Base-by-base conservation (phyloP, 2,888 invertebrate species). In the Pyrrhosoma nymphula region DNA sequence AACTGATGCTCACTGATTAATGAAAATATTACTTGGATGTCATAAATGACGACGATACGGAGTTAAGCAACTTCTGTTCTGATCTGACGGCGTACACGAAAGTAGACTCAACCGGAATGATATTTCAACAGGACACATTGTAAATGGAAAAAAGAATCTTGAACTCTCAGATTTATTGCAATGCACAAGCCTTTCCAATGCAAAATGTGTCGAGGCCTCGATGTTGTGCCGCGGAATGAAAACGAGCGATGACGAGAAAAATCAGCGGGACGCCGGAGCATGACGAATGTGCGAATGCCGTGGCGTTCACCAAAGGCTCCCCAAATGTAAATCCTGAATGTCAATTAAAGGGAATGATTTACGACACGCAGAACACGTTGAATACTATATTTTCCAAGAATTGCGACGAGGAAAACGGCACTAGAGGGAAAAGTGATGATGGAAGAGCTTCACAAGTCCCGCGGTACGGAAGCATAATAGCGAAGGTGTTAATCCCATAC, bases 401-500 rank as follows among this genome's bases (percentile, higher is more conserved):
- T n/a, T n/a, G 69, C 23, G 69, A n/a, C 3, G n/a, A 20, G 26
- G 20, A 18, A 69, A 69, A 69, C n/a, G 8, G 69, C 69, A n/a
- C 26, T 20, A 69, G 69, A 26, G n/a, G 69, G 26, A 20, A 20
- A 60, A 60, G 20, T 47, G 47, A 47, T 47, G 47, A 47, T 47
- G 47, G 47, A 47, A 4, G 47, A 47, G 47, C 47, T 47, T 2
- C 47, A 47, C 47, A 47, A 47, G 20, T 20, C 60, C 20, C 60
- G 12, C 26, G 10, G 69, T 69, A 69, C 23, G 69, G 69, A 82
- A 82, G 69, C 47, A 47, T 26, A 93, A 93, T 69, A 93, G n/a
- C 35, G 93, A 20, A 69, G 69, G 93, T 26, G 30, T 93, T n/a
- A 93, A 93, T n/a, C n/a, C n/a, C n/a, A n/a, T n/a, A n/a, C n/a